Conservation (phyloP, 2,888 invertebrate species). For the Xestia sexstrigata region DNA sequence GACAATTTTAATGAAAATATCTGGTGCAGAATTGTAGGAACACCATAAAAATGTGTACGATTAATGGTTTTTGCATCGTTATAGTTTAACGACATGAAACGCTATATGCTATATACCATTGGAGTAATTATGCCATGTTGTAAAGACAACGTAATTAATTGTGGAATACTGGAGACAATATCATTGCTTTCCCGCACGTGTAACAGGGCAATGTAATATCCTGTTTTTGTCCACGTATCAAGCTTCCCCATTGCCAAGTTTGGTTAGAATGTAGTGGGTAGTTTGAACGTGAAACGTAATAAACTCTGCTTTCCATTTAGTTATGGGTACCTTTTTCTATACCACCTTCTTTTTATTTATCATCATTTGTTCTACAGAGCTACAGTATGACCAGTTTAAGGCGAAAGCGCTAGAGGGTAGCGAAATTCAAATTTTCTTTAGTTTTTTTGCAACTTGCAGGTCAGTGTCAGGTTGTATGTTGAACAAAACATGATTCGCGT, state of each 20-base stretch:
- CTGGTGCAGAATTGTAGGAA: slow-evolving; percentile 25
- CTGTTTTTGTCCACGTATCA: neutral
- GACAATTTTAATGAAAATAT: slow-evolving; percentile 32
- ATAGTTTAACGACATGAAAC: slow-evolving; percentile 16
- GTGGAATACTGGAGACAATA: neutral
- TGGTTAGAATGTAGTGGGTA: neutral
- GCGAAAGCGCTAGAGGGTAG: too few species aligned
- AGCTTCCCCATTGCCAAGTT: neutral
- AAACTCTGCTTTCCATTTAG: neutral
- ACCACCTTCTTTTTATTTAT: too few species aligned
- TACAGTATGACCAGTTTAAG: too few species aligned
- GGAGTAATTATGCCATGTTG: neutral
- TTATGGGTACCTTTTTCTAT: neutral
- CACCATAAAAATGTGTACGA: slow-evolving; percentile 19
- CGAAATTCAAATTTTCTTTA: too few species aligned
- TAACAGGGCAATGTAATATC: neutral
- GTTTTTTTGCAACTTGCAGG: too few species aligned
- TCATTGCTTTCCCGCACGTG: neutral
- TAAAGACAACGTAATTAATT: slow-evolving; percentile 5
- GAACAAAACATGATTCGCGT: too few species aligned
- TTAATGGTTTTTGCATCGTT: slow-evolving; percentile 31
- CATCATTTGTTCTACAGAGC: too few species aligned
- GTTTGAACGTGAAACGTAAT: neutral
- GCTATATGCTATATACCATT: neutral
- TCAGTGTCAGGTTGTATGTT: too few species aligned